Conservation (phyloP, 2,797 vertebrate genomes). For the Distichodus sexfasciatus region DNA sequence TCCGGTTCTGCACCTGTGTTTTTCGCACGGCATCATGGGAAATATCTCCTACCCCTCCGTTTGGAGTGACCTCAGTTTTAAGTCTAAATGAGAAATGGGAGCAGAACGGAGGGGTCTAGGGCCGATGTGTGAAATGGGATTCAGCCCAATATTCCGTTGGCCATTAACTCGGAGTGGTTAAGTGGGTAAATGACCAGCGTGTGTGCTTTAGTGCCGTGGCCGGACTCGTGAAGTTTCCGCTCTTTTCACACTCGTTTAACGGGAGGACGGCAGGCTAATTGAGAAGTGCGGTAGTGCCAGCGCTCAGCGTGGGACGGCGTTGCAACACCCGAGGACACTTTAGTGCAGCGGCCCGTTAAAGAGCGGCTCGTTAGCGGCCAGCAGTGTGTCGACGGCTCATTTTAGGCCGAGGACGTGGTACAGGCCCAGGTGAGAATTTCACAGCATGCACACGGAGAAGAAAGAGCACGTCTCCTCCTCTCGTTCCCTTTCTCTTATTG, state of each 20-base stretch:
- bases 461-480: no score
- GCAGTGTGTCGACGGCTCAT: neutral
- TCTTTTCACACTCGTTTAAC: neutral
- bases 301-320: neutral
- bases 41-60: no score
- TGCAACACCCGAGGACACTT: neutral
- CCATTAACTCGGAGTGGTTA: neutral
- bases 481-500: no score
- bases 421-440: neutral
- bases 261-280: neutral
- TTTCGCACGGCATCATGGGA: no score
- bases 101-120: no score
- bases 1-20: no score
- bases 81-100: no score
- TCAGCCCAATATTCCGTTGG: neutral
- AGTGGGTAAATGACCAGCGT: slow-evolving; percentile 3
- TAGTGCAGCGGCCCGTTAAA: neutral
- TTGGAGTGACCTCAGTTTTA: no score
- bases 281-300: neutral
- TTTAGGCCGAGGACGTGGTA: neutral
- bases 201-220: neutral
- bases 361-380: slow-evolving; percentile 3
- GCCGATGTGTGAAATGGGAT: no score
- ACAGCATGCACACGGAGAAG: no score
- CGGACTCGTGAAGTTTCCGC: neutral